These are phyloP conservation scores for Lamellibrachia luymesi DNA, from an alignment of 1,140 invertebrate genomes.

Conservation along the genomic window DNA sequence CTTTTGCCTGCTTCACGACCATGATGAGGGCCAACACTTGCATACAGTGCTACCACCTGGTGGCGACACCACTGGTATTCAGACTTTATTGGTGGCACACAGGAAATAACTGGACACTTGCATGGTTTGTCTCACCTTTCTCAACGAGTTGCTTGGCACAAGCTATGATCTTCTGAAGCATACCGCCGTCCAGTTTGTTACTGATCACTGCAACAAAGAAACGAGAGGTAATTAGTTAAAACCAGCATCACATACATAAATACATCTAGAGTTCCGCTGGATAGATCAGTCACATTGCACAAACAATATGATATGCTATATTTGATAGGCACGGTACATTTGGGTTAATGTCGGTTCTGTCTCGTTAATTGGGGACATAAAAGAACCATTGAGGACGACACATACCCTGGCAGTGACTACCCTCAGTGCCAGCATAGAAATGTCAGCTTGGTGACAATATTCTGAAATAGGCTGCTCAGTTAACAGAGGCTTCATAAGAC, in stretches of 20 bases:
- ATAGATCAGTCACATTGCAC: neutral
- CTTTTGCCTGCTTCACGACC: no score
- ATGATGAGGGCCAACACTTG: no score
- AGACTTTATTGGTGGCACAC: neutral
- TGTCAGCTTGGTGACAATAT: no score
- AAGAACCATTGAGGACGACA: no score
- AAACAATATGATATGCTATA: neutral
- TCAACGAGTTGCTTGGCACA: conserved; percentile 40
- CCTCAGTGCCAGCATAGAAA: no score
- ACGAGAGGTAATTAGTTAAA: neutral
- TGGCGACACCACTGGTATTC: conserved; percentile 13
- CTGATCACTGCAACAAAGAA: conserved; percentile 45
- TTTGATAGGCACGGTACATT: no score
- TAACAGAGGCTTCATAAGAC: no score
- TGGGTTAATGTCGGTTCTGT: no score
- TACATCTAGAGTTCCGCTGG: neutral
- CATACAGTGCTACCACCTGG: neutral
- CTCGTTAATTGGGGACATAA: no score
- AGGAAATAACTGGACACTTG: neutral
- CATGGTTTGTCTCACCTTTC: conserved; percentile 31
- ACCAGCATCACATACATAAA: neutral
- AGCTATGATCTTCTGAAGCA: conserved; percentile 41
- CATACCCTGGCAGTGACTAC: no score
- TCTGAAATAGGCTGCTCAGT: no score
- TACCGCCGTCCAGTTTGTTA: conserved; percentile 47